Conservation (phyloP, 2,888 invertebrate genomes). For the Drepana falcataria region DNA sequence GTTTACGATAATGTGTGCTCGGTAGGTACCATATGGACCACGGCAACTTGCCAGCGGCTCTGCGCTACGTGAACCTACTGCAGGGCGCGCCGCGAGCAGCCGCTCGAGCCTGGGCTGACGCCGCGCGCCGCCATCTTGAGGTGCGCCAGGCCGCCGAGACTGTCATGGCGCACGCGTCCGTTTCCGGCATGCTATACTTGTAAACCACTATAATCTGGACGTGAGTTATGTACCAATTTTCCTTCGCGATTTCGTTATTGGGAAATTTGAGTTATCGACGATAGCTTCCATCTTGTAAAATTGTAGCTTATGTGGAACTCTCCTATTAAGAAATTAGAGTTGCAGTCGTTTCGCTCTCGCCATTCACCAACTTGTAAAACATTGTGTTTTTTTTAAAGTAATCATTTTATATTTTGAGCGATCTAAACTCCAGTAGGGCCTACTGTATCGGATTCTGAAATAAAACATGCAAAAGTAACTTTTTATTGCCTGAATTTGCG, state of each 20-base stretch:
- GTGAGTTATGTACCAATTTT: constrained; percentile 1
- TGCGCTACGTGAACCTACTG: constrained; percentile 94
- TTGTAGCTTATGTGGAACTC: too few relatives aligned
- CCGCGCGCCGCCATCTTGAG: constrained; percentile 90
- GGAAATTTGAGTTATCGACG: neutral
- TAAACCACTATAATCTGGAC: constrained; percentile 17
- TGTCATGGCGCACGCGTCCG: constrained; percentile 93
- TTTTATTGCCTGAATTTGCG: too few relatives aligned
- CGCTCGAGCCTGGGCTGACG: constrained; percentile 91
- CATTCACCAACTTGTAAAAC: too few relatives aligned
- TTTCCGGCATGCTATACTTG: constrained; percentile 80
- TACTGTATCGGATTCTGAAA: too few relatives aligned
- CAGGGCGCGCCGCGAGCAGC: constrained; percentile 92
- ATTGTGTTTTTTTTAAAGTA: too few relatives aligned
- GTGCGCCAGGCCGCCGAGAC: constrained; percentile 94
- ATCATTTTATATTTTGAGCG: too few relatives aligned
- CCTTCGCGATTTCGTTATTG: neutral
- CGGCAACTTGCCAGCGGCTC: constrained; percentile 89
- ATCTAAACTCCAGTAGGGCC: too few relatives aligned
- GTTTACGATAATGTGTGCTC: too few relatives aligned
- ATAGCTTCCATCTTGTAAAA: too few relatives aligned
- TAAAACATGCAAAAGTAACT: too few relatives aligned
- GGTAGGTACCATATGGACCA: constrained; percentile 90
- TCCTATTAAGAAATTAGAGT: too few relatives aligned
- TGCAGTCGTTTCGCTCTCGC: too few relatives aligned